Conservation (phyloP, 2,113 vertebrate genomes). For the Emydura subglobosa region DNA sequence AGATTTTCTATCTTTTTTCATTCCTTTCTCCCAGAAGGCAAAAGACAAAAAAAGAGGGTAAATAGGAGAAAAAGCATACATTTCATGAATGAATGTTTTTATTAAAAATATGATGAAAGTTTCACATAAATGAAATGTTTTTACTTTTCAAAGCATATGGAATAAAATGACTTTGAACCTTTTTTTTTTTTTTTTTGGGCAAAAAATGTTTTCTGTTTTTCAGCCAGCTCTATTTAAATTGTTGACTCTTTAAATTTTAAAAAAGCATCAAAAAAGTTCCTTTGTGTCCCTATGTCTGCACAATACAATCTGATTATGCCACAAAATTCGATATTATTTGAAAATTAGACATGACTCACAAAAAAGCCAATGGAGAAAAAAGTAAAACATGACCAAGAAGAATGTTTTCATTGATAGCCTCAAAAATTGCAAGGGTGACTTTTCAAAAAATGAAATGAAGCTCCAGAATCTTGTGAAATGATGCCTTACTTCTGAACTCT, state of each 20-base stretch:
- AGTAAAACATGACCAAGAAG: not conserved
- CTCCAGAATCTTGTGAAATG: not conserved
- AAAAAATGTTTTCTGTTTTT: too few species aligned
- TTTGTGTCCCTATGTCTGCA: too few species aligned
- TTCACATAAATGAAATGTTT: too few species aligned
- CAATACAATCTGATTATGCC: too few species aligned
- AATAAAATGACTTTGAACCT: too few species aligned
- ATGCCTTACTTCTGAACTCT: not conserved
- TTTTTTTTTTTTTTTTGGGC: too few species aligned
- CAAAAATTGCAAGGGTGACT: not conserved
- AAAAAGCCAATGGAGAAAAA: not conserved
- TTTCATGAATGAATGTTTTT: too few species aligned
- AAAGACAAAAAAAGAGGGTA: not conserved
- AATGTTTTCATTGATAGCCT: not conserved
- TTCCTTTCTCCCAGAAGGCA: not conserved
- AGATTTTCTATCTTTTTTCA: not conserved
- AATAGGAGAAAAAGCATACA: not conserved
- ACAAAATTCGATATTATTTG: not conserved
- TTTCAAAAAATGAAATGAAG: not conserved
- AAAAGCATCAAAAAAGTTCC: too few species aligned
- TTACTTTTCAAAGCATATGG: too few species aligned
- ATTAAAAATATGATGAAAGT: too few species aligned
- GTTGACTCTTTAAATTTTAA: too few species aligned
- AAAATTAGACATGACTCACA: not conserved
- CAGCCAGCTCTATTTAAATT: too few species aligned